Conservation (phyloP, 2,113 vertebrate genomes). For the human (Homo sapiens) region DNA sequence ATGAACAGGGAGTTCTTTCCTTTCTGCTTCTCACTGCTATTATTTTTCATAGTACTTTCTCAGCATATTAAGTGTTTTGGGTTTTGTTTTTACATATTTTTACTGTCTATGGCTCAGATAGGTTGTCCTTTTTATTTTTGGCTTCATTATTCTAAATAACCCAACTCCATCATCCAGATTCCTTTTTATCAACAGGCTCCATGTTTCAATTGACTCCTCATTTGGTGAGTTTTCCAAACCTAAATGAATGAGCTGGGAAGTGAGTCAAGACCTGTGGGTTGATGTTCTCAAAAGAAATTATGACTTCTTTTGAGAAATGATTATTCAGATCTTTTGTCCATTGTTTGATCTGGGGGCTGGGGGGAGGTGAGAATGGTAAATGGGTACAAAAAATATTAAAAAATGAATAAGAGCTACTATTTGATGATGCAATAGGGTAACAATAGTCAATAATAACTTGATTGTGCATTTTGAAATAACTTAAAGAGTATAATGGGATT, state of each 20-base stretch:
- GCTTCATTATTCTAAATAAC: background rate
- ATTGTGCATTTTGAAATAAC: too few relatives aligned
- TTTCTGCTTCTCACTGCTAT: background rate
- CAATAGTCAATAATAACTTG: too few relatives aligned
- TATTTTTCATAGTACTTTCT: background rate
- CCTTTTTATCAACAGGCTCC: background rate
- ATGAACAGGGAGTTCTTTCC: background rate
- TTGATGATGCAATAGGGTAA: too few relatives aligned
- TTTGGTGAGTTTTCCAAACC: background rate
- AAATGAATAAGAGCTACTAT: too few relatives aligned
- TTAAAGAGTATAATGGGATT: too few relatives aligned
- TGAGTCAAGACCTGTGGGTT: background rate
- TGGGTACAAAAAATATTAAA: too few relatives aligned
- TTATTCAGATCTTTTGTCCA: too few relatives aligned
- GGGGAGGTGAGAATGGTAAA: too few relatives aligned
- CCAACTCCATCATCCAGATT: background rate
- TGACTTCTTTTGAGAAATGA: background rate
- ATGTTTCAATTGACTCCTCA: background rate
- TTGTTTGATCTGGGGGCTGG: too few relatives aligned
- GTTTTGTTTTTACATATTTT: background rate
- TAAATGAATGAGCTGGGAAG: background rate
- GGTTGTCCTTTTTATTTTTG: background rate
- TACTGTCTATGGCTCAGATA: background rate
- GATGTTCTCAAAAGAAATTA: background rate
- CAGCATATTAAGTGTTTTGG: background rate